These are phyloP conservation scores for Rapana venosa DNA, from an alignment of 2,888 invertebrate genomes.

Conservation along the genomic window DNA sequence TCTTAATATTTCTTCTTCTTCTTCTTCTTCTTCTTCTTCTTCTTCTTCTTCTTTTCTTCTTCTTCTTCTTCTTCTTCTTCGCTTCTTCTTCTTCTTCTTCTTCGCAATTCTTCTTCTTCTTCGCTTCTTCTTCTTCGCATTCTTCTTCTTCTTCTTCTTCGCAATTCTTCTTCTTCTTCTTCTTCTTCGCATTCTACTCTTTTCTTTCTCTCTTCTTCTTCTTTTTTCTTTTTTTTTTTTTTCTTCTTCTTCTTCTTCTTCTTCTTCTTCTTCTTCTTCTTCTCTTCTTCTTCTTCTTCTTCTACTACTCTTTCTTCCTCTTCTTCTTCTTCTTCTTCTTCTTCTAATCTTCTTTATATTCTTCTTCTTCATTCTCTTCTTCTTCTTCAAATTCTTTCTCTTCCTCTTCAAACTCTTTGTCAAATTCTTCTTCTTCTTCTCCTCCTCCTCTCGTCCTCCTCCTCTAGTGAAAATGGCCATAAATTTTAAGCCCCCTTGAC, in stretches of 20 bases:
- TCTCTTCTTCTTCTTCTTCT: background rate
- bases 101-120: background rate
- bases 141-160: background rate
- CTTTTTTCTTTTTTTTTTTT: background rate
- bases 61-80: background rate
- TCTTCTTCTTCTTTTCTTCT: background rate
- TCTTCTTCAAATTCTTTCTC: background rate
- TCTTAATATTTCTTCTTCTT: background rate
- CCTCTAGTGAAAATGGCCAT: background rate
- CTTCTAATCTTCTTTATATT: background rate
- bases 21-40: background rate
- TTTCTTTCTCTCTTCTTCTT: conserved; percentile 2
- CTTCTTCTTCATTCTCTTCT: background rate
- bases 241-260: background rate
- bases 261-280: background rate
- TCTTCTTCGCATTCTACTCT: background rate
- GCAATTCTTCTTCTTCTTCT: background rate
- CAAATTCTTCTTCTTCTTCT: background rate
- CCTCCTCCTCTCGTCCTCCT: background rate
- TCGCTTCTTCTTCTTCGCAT: background rate
- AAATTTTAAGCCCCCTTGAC: no score
- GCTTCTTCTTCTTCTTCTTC: background rate
- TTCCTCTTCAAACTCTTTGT: background rate
- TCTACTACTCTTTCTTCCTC: background rate
- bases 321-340: background rate